These are phyloP conservation scores for Paramisgurnus dabryanus DNA, from an alignment of 2,113 vertebrate genomes.

Conservation along the genomic window DNA sequence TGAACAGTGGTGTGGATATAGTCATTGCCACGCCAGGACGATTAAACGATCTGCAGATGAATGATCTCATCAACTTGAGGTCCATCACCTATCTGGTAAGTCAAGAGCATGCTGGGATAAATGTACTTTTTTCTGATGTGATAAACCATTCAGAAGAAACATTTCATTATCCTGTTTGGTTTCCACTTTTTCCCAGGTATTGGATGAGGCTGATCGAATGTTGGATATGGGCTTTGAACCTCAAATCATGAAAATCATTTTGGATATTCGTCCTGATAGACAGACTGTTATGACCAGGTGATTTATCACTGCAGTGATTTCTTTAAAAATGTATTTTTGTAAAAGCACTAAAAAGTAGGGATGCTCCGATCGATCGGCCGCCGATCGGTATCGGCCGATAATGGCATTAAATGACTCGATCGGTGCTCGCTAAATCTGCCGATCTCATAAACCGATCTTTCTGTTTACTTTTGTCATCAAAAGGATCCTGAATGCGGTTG, in stretches of 20 bases:
- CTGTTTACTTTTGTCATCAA: too few species aligned
- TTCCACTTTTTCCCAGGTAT: conserved; percentile 74
- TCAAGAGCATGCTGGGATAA: neutral
- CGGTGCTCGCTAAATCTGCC: too few species aligned
- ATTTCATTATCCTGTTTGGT: neutral
- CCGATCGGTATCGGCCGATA: too few species aligned
- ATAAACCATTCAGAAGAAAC: neutral
- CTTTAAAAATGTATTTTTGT: neutral
- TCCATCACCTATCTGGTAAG: conserved; percentile 92
- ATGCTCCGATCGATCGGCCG: too few species aligned
- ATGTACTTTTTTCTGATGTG: too few species aligned
- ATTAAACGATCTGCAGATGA: conserved; percentile 94
- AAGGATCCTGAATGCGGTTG: too few species aligned
- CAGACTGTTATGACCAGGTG: conserved; percentile 98
- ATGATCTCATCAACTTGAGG: conserved; percentile 83
- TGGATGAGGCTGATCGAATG: conserved; percentile 98
- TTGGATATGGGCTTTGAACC: conserved; percentile 98
- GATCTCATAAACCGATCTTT: too few species aligned
- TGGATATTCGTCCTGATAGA: conserved; percentile 92
- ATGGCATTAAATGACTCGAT: too few species aligned
- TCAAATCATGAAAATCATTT: conserved; percentile 96
- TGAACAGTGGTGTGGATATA: conserved; percentile 88
- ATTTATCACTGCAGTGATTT: neutral
- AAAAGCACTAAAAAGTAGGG: neutral
- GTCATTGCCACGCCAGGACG: conserved; percentile 95